These are phyloP conservation scores for Sebastes trivittatus DNA, from an alignment of 2,797 vertebrate species.

Conservation along the genomic window DNA sequence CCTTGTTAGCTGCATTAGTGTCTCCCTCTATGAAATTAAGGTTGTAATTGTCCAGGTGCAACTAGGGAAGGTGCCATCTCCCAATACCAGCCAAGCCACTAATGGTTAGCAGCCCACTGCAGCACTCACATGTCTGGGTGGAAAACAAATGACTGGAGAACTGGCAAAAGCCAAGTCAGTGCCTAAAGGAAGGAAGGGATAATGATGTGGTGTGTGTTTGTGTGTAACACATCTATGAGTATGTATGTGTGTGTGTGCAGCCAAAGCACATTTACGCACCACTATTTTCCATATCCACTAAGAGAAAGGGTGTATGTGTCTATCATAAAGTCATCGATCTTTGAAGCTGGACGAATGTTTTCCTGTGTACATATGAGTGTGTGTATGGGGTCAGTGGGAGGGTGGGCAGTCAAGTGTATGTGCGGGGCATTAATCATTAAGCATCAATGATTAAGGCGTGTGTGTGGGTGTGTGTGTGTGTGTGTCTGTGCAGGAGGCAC, in stretches of 20 bases:
- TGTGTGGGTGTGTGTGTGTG: conserved; percentile 3
- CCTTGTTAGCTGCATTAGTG: conserved; percentile 51
- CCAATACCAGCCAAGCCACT: conserved; percentile 41
- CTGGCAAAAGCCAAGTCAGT: conserved; percentile 20
- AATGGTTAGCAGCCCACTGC: conserved; percentile 41
- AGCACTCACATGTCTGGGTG: conserved; percentile 13
- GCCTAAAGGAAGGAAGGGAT: conserved; percentile 43
- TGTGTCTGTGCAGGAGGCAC: conserved; percentile 29
- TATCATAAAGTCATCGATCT: neutral
- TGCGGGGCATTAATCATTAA: conserved; percentile 48
- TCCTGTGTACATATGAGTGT: neutral
- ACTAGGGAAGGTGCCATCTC: conserved; percentile 45
- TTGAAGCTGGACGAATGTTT: neutral
- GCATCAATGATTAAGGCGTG: conserved; percentile 22
- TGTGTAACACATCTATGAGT: neutral
- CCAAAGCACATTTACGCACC: neutral
- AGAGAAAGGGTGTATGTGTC: neutral
- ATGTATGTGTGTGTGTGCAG: conserved; percentile 15
- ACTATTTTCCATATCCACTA: neutral
- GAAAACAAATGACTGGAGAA: conserved; percentile 40
- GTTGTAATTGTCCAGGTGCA: conserved; percentile 63
- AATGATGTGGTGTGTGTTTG: conserved; percentile 33
- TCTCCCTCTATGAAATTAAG: conserved; percentile 52
- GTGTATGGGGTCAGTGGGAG: neutral
- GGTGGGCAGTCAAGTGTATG: conserved; percentile 1